Evolutionary conservation across 2,888 invertebrate species (phyloP).

Genomic region (Megaustenia siamemsis): DNA sequence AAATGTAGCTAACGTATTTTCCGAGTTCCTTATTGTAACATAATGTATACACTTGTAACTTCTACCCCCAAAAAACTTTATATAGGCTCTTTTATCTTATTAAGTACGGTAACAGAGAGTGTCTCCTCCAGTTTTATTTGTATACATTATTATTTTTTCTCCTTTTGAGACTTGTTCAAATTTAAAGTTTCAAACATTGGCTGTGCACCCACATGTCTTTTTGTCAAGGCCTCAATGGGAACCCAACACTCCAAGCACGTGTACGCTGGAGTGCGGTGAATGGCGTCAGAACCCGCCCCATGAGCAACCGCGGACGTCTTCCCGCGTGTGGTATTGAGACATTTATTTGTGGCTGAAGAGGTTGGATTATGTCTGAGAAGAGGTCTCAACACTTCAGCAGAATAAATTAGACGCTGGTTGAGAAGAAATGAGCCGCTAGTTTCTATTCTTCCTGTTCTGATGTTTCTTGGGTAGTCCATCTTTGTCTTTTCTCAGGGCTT

Average conservation of each 20-base stretch:
- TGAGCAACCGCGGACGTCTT: neutral
- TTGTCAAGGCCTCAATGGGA: conserved; percentile 8
- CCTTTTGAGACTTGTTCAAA: neutral
- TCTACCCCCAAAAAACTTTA: too few relatives aligned
- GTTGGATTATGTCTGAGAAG: neutral
- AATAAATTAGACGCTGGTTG: conserved; percentile 2
- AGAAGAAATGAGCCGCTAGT: neutral
- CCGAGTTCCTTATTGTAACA: too few relatives aligned
- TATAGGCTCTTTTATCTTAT: too few relatives aligned
- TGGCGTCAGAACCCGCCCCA: neutral
- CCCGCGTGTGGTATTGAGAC: neutral
- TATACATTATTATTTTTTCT: neutral
- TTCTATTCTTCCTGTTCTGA: neutral
- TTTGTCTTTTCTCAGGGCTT: too few relatives aligned
- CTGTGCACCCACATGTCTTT: neutral
- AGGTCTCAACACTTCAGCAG: neutral
- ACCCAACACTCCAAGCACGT: conserved; percentile 1
- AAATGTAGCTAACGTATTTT: too few relatives aligned
- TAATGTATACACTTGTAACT: too few relatives aligned
- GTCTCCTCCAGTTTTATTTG: neutral
- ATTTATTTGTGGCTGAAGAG: neutral
- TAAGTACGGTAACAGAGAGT: neutral
- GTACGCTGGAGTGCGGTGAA: neutral
- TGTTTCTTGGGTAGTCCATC: too few relatives aligned
- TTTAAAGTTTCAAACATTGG: neutral